Conservation (phyloP, 1,140 invertebrate genomes). For the Phymastichus coffea region DNA sequence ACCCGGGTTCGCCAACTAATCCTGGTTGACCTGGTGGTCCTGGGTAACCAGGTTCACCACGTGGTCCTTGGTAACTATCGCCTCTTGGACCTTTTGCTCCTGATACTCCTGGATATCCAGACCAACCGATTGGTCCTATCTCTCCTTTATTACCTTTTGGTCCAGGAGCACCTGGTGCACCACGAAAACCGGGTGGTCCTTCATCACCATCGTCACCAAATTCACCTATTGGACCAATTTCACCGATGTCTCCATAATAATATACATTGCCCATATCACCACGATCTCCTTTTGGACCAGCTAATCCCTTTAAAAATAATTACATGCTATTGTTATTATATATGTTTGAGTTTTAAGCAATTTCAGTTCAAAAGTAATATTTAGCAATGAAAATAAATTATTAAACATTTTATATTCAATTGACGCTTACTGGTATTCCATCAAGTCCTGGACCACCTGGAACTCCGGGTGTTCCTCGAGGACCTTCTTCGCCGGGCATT, state of each 20-base stretch:
- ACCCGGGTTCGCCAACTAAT: conserved; percentile 55
- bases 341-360: too few species aligned
- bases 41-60: conserved; percentile 51
- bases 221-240: conserved; percentile 38
- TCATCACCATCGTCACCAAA: conserved; percentile 47
- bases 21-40: conserved; percentile 56
- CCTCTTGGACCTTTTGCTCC: conserved; percentile 51
- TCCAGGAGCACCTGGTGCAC: conserved; percentile 55
- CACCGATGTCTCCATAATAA: conserved; percentile 51
- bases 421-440: conserved; percentile 50
- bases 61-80: conserved; percentile 50
- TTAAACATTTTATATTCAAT: too few species aligned
- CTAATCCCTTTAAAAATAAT: conserved; percentile 42
- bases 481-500: conserved; percentile 56
- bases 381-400: too few species aligned
- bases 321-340: not conserved
- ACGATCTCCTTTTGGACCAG: conserved; percentile 52
- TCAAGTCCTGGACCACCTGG: conserved; percentile 51
- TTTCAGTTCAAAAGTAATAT: too few species aligned
- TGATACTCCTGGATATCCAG: conserved; percentile 44
- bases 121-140: conserved; percentile 53
- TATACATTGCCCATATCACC: conserved; percentile 52
- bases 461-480: conserved; percentile 53
- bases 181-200: conserved; percentile 49
- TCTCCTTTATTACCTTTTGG: conserved; percentile 57